Evolutionary conservation across 2,113 vertebrate genomes (phyloP), one percentile per base, ranked within the genome.

Genomic region (Ictalurus furcatus): DNA sequence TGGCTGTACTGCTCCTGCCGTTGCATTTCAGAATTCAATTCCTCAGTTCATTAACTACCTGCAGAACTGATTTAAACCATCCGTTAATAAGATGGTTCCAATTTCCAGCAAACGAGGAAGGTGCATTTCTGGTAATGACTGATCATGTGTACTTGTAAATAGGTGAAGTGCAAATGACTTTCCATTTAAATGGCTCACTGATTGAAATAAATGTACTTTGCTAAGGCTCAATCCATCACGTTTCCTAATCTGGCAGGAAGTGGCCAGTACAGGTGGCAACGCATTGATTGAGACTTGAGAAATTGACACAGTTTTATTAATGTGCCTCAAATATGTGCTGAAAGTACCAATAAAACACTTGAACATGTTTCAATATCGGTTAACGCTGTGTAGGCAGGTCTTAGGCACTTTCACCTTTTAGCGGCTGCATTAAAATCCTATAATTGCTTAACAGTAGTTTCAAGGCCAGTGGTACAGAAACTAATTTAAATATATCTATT

Each of bases 11-110:
- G 74, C 88, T 67, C 63, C 78, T 78, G 61, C 61, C 73, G 86
- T 16, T 84, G 88, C 28, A 87, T 92, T 90, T 92, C 85, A 86
- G 87, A 91, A 92, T 94, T 93, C 90, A 92, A 92, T 92, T 92
- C 90, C 61, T 84, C 87, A 83, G 90, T 92, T 93, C 89, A 89
- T 88, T 91, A 92, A 92, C 91, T 91, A 63, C 84, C 83, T 92
- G 87, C 86, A 90, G 89, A 84, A 85, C 87, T 88, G 76, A 90
- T 91, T 92, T 87, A 91, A 91, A 92, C 82, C 89, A 89, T 91
- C 87, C 81, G 52, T 90, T 91, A 91, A 91, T 91, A 91, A 89
- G 92, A 88, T 74, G 78, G 86, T 88, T 90, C 86, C 87, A 90
- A 90, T 92, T 91, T 91, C 90, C 90, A 90, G 61, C 85, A 87